Evolutionary conservation across 2,888 invertebrate species (phyloP).

Genomic region (Frankliniella fusca): DNA sequence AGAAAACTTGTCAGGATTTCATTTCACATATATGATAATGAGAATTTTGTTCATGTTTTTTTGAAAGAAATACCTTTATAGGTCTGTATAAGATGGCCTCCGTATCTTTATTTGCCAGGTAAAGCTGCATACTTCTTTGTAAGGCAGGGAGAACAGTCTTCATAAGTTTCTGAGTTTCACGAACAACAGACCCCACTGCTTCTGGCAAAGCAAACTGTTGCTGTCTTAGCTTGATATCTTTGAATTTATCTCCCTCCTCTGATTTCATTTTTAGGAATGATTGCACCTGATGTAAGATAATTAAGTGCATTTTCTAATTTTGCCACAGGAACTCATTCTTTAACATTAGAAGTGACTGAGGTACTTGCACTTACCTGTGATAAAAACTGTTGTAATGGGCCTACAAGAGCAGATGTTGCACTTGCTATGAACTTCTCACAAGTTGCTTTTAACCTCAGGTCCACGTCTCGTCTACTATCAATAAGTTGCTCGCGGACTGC

Average conservation of each 20-base stretch:
- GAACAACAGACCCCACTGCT: conserved; percentile 65
- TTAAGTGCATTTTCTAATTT: conserved; percentile 32
- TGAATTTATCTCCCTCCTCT: background rate
- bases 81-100: conserved; percentile 95
- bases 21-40: conserved; percentile 31
- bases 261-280: conserved; percentile 17
- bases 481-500: conserved; percentile 86
- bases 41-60: conserved; percentile 33
- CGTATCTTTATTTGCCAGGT: conserved; percentile 93
- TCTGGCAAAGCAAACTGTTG: conserved; percentile 51
- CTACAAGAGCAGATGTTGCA: conserved; percentile 68
- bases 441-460: conserved; percentile 80
- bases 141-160: conserved; percentile 73
- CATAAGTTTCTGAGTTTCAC: conserved; percentile 72
- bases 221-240: background rate
- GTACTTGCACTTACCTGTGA: conserved; percentile 57
- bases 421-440: conserved; percentile 86
- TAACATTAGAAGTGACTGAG: no score
- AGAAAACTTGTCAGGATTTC: conserved; percentile 29
- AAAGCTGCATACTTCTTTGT: conserved; percentile 88
- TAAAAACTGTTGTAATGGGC: conserved; percentile 67
- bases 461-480: conserved; percentile 95
- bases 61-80: conserved; percentile 62
- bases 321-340: no score
- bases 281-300: background rate